phyloP scores from a whole-genome alignment of 2,888 invertebrate species.

The Melanophora roralis region DNA sequence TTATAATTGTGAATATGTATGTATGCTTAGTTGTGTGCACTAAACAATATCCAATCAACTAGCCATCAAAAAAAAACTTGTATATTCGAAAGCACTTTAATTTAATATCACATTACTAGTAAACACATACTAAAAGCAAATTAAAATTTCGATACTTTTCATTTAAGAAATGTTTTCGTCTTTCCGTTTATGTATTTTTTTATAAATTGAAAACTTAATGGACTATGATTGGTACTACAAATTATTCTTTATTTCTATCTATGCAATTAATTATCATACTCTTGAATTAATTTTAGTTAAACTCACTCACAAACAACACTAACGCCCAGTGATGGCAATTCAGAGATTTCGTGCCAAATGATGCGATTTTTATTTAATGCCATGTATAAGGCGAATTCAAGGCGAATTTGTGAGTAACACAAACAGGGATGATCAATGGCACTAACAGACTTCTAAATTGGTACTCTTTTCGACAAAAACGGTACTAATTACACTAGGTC shows the following conservation, averaged over 20 bases:
- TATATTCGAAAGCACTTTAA: conserved; percentile 41
- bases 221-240: conserved; percentile 17
- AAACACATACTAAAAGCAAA: conserved; percentile 31
- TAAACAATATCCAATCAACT: conserved; percentile 31
- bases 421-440: no score
- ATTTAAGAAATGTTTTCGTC: not conserved
- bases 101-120: conserved; percentile 40
- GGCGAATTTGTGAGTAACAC: no score
- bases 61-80: conserved; percentile 24
- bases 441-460: no score
- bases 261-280: no score
- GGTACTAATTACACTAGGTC: no score
- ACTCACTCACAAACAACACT: conserved; percentile 41
- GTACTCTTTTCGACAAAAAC: no score
- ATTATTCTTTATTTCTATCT: conserved; percentile 4
- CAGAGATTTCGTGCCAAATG: not conserved
- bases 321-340: conserved; percentile 2
- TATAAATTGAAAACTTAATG: conserved; percentile 15
- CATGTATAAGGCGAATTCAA: no score
- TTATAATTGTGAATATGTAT: conserved; percentile 22
- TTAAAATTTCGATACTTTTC: conserved; percentile 6
- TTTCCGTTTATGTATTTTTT: not conserved
- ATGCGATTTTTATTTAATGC: no score
- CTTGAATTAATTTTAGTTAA: not conserved
- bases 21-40: conserved; percentile 1